Evolutionary conservation across 2,888 invertebrate genomes (phyloP).

Genomic region (Lasioglossum marginatum): DNA sequence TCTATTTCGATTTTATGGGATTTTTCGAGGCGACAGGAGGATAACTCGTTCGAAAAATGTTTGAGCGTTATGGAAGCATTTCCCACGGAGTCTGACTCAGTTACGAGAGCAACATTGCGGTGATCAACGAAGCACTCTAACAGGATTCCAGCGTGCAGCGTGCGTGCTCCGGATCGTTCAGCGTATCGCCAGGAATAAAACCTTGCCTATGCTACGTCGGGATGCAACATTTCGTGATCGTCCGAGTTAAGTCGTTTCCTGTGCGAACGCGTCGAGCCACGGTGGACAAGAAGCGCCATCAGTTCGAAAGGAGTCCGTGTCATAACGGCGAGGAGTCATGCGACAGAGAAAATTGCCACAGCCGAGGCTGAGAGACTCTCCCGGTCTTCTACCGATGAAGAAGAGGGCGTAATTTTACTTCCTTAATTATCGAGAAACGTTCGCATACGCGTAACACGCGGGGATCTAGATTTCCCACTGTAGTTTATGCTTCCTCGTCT

Average conservation of each 20-base stretch:
- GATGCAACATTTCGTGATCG: constrained; percentile 26
- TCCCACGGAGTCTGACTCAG: constrained; percentile 3
- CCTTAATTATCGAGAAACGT: constrained; percentile 46
- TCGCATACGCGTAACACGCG: not conserved
- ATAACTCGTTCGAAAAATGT: not conserved
- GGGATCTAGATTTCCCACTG: constrained; percentile 30
- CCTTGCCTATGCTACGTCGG: constrained; percentile 5
- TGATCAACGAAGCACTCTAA: constrained; percentile 5
- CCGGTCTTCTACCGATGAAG: not conserved
- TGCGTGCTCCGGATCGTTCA: constrained; percentile 9
- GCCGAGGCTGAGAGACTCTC: not conserved
- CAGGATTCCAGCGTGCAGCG: not conserved
- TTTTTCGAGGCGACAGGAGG: not conserved
- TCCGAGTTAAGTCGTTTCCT: constrained; percentile 17
- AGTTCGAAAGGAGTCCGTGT: constrained; percentile 13
- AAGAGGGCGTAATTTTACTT: constrained; percentile 23
- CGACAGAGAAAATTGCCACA: constrained; percentile 41
- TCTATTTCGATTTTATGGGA: not conserved
- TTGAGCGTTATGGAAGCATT: not conserved
- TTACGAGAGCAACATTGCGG: constrained; percentile 9
- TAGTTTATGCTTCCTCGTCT: constrained; percentile 18
- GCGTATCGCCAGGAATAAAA: constrained; percentile 38
- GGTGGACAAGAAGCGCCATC: constrained; percentile 7
- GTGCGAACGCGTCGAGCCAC: not conserved
- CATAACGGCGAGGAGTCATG: constrained; percentile 35